Conservation (phyloP, 1,140 invertebrate genomes). For the Bombus confusus region DNA sequence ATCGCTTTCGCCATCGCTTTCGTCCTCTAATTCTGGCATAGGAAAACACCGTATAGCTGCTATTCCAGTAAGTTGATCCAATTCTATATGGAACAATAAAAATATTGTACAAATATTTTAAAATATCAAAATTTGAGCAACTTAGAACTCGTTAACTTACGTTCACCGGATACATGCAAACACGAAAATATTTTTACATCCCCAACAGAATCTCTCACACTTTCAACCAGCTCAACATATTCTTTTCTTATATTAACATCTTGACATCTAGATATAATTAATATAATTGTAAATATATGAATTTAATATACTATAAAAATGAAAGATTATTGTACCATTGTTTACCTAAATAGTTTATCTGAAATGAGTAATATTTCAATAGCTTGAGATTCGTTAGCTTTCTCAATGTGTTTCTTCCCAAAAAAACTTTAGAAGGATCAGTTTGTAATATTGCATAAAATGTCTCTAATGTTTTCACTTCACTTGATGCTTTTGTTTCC, state of each 20-base stretch:
- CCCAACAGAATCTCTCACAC: conserved; percentile 93
- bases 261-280: conserved; percentile 87
- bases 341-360: conserved; percentile 96
- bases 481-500: conserved; percentile 98
- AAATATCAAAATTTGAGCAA: not conserved
- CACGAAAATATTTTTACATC: conserved; percentile 99
- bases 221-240: conserved; percentile 97
- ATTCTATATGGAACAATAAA: conserved; percentile 86
- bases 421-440: conserved; percentile 98
- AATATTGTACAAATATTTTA: conserved; percentile 27
- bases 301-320: not conserved
- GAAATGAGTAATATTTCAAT: conserved; percentile 98
- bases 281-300: conserved; percentile 4
- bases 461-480: conserved; percentile 95
- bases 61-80: conserved; percentile 96
- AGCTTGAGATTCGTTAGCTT: conserved; percentile 94
- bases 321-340: not conserved
- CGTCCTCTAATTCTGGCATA: conserved; percentile 97
- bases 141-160: conserved; percentile 86
- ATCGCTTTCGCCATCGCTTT: conserved; percentile 84
- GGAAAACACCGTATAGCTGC: conserved; percentile 98
- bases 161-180: conserved; percentile 99
- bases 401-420: conserved; percentile 95
- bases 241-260: conserved; percentile 93
- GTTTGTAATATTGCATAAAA: conserved; percentile 96